Evolutionary conservation across 2,888 invertebrate species (phyloP).

Genomic region (Colostygia pectinataria): DNA sequence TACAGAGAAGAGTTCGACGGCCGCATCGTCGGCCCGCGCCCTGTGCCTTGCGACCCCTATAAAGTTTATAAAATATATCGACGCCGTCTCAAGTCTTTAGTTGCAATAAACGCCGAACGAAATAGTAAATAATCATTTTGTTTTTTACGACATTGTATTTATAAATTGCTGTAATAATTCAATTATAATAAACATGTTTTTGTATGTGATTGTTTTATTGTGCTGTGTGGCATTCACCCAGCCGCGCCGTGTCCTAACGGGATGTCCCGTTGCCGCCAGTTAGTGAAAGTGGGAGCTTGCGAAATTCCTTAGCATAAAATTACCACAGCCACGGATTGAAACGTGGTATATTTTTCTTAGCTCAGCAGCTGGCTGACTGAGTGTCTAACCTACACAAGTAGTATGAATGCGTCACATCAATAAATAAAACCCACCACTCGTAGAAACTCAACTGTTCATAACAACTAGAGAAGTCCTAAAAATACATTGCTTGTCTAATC

Average conservation of each 20-base stretch:
- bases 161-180: conserved; percentile 80
- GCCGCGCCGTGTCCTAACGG: conserved; percentile 41
- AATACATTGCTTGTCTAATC: background rate
- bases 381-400: conserved; percentile 17
- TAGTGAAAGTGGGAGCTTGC: conserved; percentile 26
- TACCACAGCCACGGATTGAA: conserved; percentile 9
- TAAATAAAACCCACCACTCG: no score
- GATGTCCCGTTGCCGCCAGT: background rate
- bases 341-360: conserved; percentile 18
- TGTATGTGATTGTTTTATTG: conserved; percentile 59
- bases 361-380: conserved; percentile 11
- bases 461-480: background rate
- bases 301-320: conserved; percentile 7
- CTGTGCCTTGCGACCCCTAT: conserved; percentile 74
- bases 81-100: conserved; percentile 73
- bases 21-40: conserved; percentile 58
- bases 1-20: conserved; percentile 71
- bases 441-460: no score
- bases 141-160: conserved; percentile 76
- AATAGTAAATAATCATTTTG: conserved; percentile 67
- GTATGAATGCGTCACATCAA: no score
- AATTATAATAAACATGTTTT: conserved; percentile 79
- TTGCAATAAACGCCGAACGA: conserved; percentile 74
- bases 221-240: conserved; percentile 36
- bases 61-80: conserved; percentile 62